These are phyloP conservation scores for Steatornis caripensis DNA, from an alignment of 2,113 vertebrate species.

Conservation along the genomic window DNA sequence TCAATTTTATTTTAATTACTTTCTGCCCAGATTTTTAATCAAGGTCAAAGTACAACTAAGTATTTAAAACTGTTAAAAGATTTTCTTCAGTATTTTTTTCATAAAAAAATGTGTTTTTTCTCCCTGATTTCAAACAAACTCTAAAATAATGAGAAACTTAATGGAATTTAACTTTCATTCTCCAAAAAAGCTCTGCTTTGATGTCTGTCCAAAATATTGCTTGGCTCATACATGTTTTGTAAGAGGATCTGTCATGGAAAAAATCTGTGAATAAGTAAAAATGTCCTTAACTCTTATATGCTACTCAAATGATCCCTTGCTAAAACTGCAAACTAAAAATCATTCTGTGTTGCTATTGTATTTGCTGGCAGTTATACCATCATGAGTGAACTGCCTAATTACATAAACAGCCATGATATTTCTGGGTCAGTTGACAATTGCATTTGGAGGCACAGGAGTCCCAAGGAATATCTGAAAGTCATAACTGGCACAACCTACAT, in stretches of 20 bases:
- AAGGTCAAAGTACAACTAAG: neutral
- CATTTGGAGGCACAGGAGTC: slow-evolving; percentile 23
- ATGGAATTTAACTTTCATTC: neutral
- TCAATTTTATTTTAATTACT: neutral
- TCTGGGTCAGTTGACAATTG: slow-evolving; percentile 44
- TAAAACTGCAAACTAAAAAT: neutral
- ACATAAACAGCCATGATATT: slow-evolving; percentile 27
- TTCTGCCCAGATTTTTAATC: neutral
- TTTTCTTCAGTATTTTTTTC: neutral
- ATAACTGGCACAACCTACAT: slow-evolving; percentile 13
- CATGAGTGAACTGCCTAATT: slow-evolving; percentile 12
- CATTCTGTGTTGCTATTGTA: neutral
- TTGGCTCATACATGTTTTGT: neutral
- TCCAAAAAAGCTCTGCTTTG: neutral
- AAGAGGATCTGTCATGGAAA: neutral
- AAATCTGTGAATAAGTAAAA: neutral
- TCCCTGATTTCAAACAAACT: neutral
- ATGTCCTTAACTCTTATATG: neutral
- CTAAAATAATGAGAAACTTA: neutral
- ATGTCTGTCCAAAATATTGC: neutral
- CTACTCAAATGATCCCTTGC: neutral
- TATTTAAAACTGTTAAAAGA: neutral
- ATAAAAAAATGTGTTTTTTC: neutral
- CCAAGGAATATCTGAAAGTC: slow-evolving; percentile 5
- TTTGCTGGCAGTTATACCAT: neutral